Base-by-base conservation (phyloP, 2,888 invertebrate species). In the Drosophila leonis region DNA sequence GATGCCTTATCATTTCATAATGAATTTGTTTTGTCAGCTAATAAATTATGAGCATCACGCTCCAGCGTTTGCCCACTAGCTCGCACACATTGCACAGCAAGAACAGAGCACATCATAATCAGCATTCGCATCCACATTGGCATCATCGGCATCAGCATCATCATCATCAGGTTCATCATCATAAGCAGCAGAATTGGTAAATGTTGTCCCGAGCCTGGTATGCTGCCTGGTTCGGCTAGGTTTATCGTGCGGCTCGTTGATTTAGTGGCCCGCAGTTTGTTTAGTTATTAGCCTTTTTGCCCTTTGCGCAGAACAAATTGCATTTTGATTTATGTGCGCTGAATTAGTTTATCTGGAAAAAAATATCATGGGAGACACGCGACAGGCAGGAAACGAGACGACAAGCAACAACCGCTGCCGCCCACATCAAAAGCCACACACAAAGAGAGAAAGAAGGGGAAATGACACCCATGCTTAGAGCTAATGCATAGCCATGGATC, bases 1-100 rank as follows among this genome's bases (percentile, higher is more conserved):
- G 62, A 44, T 57, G 75, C 65, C 82, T 90, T 88, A 88, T 88
- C 90, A 88, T 85, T 82, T 80, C 81, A 83, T 90, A 90, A 90
- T 82, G 90, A 86, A 90, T 90, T 90, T 90, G 84, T 90, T 90
- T 90, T 89, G 90, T 77, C 86, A 90, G 89, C 90, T 78, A 86
- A 90, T 90, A 90, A 90, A 90, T 90, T 83, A 89, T 82, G 80
- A 79, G 65, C 80, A 85, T 83, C 89, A 83, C 77, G 89, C 75
- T 88, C 75, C 59, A 46, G 52, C 65, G 60, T 77, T 77, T 74
- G 57, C 67, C 77, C 64, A 78, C 77, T 65, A 76, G 76, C 72
- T 33, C 33, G 20, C 42, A 56, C 42, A 44, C 33, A 57, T 29
- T 54, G 18, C 60, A 56, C 10, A 15, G 55, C 55, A 42, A 66